These are phyloP conservation scores for Burhinus bistriatus DNA, from an alignment of 2,113 vertebrate genomes.

Conservation along the genomic window DNA sequence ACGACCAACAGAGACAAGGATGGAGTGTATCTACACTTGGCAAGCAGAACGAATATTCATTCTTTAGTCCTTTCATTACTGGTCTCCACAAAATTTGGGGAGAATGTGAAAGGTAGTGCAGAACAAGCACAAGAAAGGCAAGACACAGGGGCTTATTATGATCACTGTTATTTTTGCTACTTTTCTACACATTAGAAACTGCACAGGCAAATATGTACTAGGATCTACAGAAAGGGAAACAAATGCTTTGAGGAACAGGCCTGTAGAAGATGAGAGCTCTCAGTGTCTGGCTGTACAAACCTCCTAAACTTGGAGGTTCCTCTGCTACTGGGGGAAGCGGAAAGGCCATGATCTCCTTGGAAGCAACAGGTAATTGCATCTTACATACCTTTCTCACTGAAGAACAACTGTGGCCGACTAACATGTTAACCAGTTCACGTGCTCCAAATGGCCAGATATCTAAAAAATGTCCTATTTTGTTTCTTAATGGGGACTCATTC, in stretches of 20 bases:
- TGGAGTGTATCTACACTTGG: neutral
- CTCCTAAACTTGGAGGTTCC: neutral
- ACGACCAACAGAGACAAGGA: neutral
- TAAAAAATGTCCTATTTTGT: neutral
- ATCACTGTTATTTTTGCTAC: neutral
- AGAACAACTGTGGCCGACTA: neutral
- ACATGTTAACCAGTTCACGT: rapidly evolving
- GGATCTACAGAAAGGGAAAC: neutral
- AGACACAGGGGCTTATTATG: neutral
- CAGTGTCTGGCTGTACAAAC: neutral
- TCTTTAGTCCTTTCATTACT: neutral
- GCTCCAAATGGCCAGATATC: neutral
- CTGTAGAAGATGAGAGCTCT: neutral
- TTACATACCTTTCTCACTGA: neutral
- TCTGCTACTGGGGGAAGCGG: neutral
- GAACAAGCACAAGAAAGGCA: neutral
- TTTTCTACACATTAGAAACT: neutral
- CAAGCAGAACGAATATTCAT: neutral
- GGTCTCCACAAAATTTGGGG: neutral
- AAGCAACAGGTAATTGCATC: neutral
- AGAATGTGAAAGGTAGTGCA: neutral
- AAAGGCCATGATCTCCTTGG: neutral
- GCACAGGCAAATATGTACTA: rapidly evolving
- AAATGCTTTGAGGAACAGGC: neutral
- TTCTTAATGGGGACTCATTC: too few species aligned